These are phyloP conservation scores for Lithobates pipiens DNA, from an alignment of 2,797 vertebrate species.

Conservation along the genomic window DNA sequence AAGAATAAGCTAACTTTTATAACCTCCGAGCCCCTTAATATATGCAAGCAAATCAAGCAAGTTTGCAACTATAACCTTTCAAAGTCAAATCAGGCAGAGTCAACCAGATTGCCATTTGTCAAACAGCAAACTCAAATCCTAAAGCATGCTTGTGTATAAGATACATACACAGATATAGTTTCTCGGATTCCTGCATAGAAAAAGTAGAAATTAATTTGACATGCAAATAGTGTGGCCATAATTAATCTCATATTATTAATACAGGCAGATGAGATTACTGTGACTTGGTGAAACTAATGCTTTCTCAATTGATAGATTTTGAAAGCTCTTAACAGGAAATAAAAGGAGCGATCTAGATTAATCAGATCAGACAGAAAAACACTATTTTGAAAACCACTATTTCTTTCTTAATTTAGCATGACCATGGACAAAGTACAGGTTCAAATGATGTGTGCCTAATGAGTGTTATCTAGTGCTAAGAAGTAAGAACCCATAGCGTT, in stretches of 20 bases:
- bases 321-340: conserved; percentile 20
- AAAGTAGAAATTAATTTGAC: background rate
- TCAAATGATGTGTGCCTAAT: background rate
- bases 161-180: background rate
- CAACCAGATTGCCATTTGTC: background rate
- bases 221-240: background rate
- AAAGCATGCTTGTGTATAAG: background rate
- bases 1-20: background rate
- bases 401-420: conserved; percentile 25
- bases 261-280: conserved; percentile 34
- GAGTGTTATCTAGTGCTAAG: background rate
- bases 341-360: background rate
- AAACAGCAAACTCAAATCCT: background rate
- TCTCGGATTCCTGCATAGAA: background rate
- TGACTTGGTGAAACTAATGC: conserved; percentile 11
- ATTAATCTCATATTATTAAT: conserved; percentile 37
- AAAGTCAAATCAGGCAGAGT: background rate
- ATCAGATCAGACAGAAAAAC: conserved; percentile 30
- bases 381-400: background rate
- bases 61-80: background rate
- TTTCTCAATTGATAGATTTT: conserved; percentile 15
- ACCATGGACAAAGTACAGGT: background rate
- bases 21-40: too few relatives aligned
- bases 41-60: background rate
- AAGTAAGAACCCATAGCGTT: background rate